Evolutionary conservation across 2,113 vertebrate genomes (phyloP).

Genomic region (Onychostruthus taczanowskii): DNA sequence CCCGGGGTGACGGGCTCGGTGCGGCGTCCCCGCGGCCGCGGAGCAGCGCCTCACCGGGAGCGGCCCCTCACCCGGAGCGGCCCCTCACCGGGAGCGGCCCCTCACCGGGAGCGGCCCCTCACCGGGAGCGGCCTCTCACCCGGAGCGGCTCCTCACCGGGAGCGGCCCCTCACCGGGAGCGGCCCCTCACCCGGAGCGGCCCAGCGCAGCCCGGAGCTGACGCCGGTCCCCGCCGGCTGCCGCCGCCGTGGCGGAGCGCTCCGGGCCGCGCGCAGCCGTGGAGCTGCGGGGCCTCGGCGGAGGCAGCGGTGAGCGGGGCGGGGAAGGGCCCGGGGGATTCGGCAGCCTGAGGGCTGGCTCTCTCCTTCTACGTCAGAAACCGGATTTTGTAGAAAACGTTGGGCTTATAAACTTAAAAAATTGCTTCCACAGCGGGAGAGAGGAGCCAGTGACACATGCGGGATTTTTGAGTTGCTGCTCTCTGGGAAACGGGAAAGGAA

Average conservation of each 20-base stretch:
- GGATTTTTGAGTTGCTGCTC: neutral
- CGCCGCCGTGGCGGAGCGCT: neutral
- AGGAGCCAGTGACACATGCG: fast-evolving
- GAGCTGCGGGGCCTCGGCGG: neutral
- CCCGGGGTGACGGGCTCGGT: neutral
- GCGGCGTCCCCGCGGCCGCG: neutral
- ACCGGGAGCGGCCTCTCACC: too few relatives aligned
- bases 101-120: too few relatives aligned
- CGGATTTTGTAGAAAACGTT: fast-evolving
- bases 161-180: too few relatives aligned
- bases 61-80: too few relatives aligned
- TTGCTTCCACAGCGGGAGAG: fast-evolving
- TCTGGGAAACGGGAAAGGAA: neutral
- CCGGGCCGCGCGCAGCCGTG: neutral
- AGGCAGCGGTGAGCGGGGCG: neutral
- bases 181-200: neutral
- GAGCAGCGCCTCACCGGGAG: neutral
- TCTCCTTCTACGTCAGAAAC: neutral
- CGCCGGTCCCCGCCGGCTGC: neutral
- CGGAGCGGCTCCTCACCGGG: too few relatives aligned
- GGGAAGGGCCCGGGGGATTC: neutral
- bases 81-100: too few relatives aligned
- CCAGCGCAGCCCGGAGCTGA: neutral
- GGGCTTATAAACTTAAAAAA: fast-evolving
- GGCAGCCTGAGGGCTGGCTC: too few relatives aligned